phyloP scores from a whole-genome alignment of 2,797 vertebrate genomes.

The Dipus sagitta region DNA sequence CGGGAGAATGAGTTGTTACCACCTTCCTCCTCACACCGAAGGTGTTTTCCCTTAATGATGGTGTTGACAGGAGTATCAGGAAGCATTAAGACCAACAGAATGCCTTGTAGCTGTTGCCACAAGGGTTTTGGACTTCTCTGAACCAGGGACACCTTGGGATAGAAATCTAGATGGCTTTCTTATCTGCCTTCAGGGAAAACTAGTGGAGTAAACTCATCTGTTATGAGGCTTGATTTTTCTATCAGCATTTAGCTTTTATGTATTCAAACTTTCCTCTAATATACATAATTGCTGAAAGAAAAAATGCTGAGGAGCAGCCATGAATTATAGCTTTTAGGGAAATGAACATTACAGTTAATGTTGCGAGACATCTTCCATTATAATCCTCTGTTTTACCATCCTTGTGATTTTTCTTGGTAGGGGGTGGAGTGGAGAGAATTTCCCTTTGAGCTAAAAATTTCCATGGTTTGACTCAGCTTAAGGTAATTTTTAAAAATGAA shows the following conservation, averaged over 20 bases:
- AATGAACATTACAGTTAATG: conserved; percentile 80
- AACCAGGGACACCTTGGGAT: not conserved
- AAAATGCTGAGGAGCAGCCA: conserved; percentile 68
- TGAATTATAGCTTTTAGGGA: conserved; percentile 80
- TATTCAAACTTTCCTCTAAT: conserved; percentile 82
- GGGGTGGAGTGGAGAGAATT: not conserved
- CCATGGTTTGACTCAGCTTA: conserved; percentile 67
- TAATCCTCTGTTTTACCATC: conserved; percentile 75
- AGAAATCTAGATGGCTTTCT: not conserved
- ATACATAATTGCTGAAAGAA: conserved; percentile 79
- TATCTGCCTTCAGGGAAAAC: conserved; percentile 51
- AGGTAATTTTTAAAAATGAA: conserved; percentile 74
- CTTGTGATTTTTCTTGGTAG: conserved; percentile 57
- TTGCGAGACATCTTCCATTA: conserved; percentile 78
- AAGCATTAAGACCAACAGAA: not conserved
- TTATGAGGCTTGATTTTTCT: conserved; percentile 73
- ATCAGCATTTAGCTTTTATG: conserved; percentile 73
- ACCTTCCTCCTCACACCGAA: not conserved
- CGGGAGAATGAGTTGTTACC: not conserved
- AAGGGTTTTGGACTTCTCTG: not conserved
- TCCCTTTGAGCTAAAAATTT: conserved; percentile 77
- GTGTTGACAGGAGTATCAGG: not conserved
- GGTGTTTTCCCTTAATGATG: not conserved
- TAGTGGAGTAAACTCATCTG: conserved; percentile 53
- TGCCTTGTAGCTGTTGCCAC: not conserved